These are phyloP conservation scores for Euphydryas editha DNA, from an alignment of 2,888 invertebrate species.

Conservation along the genomic window DNA sequence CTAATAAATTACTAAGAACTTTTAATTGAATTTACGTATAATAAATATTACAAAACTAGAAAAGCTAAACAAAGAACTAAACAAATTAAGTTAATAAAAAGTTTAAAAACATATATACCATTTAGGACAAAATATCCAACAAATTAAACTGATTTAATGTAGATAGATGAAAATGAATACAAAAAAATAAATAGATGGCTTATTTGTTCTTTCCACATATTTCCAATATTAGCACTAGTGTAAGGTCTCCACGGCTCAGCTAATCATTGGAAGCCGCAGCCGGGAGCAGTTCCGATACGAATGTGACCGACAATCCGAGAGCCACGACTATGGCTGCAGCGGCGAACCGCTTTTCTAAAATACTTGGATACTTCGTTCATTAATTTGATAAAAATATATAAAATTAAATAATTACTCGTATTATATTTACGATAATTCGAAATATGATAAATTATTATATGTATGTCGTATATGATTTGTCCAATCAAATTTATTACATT, in stretches of 20 bases:
- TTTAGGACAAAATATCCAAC: too few relatives aligned
- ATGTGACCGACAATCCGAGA: constrained; percentile 41
- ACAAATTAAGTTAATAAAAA: too few relatives aligned
- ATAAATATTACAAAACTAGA: too few relatives aligned
- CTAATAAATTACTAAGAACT: too few relatives aligned
- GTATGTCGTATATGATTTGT: background rate
- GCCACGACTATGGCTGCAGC: constrained; percentile 37
- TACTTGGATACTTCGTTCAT: constrained; percentile 31
- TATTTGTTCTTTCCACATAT: constrained; percentile 10
- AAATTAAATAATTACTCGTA: background rate
- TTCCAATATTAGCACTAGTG: constrained; percentile 21
- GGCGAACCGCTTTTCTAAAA: constrained; percentile 34
- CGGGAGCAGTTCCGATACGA: constrained; percentile 32
- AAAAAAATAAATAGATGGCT: background rate
- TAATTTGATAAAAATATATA: constrained; percentile 1
- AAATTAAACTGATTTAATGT: background rate
- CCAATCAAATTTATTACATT: too few relatives aligned
- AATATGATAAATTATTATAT: background rate
- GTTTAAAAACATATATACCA: too few relatives aligned
- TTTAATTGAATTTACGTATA: too few relatives aligned
- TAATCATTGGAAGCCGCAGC: constrained; percentile 40
- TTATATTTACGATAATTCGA: background rate
- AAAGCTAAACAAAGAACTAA: too few relatives aligned
- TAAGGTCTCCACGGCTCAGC: constrained; percentile 27
- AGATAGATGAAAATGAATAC: background rate